Evolutionary conservation across 2,888 invertebrate species (phyloP), one percentile per base, ranked within the genome.

Genomic region (Candidula unifasciata): DNA sequence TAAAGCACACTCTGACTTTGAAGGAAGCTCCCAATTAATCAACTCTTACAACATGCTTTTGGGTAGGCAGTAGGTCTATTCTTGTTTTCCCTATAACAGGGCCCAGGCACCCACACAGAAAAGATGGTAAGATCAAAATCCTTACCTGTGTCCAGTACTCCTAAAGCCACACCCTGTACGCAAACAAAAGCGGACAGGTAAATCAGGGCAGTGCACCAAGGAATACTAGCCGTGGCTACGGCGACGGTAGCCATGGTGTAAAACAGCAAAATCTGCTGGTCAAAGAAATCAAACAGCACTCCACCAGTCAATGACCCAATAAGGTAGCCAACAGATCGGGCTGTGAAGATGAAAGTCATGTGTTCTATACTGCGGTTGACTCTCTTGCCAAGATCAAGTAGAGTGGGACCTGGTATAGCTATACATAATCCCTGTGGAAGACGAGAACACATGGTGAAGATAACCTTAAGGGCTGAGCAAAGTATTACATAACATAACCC

Each of bases 391-490:
- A 94, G 91, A 87, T 94, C 93, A 2, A 93, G 89, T 35, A 94
- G 89, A 0, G 94, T 94, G 18, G 94, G 94, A 18, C 94, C 94
- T 37, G 94, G 93, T 79, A 94, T 92, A 6, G 94, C 93, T 85
- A 94, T 91, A 85, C 93, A 93, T 52, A 94, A 87, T 24, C 94
- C 94, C 94, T 94, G 89, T 27, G 90, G 88, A 80, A 66, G 18
- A 60, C 30, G 33, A n/a, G 52, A 60, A 60, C 6, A 60, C 21
- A 60, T 60, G 60, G 5, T 24, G 16, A 60, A 21, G 21, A n/a
- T 60, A 21, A 5, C 24, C 3, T 24, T 21, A n/a, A 54, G 13
- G 6, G 44, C 13, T 44, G 44, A 44, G 44, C 44, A 44, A 44
- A 44, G 44, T 10, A 44, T 44, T 10, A 44, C 13, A 44, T 13